Base-by-base conservation (phyloP, 2,888 invertebrate species). In the Apodemia zela region DNA sequence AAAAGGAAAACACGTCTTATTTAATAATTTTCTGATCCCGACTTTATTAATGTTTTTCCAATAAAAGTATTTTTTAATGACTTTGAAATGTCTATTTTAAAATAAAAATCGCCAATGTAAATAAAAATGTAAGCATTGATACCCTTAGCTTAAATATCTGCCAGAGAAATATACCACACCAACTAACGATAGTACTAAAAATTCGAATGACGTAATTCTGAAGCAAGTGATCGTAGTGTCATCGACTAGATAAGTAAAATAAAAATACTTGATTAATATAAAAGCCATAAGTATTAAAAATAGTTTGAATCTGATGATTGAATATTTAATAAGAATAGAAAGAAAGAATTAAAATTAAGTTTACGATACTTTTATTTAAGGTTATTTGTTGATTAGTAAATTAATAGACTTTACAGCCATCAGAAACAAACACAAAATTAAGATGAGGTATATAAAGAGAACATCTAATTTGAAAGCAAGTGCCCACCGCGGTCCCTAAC, bases 401-500 rank as follows among this genome's bases (percentile, higher is more conserved):
- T 11, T 15, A 54, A 68, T 63, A 47, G 62, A 66, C 13, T 13
- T 38, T 11, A 38, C 38, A 65, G 65, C 21, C 58, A 66, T 67
- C 57, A 65, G 67, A 69, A 71, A 69, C 62, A 59, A 62, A 59
- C 35, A 63, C 47, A 68, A 70, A 69, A 68, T 60, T 61, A 66
- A 65, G 65, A n/a, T n/a, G n/a, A 63, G 66, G 65, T 66, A 64
- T 57, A 67, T 63, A 68, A 68, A 78, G 71, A 75, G 77, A 84
- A 89, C 87, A 89, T 86, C 83, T 88, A 88, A 74, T 77, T 76
- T 74, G 63, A 72, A 85, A 85, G 84, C 82, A 66, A 67, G 63
- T 66, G 63, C 68, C 73, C 71, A 64, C 72, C 70, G 69, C 63
- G 71, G 68, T 67, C 93, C 94, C 94, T 96, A 84, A 98, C 97